A percentile compares a stretch with the other conserved stretches of the same genome.
These are phyloP conservation scores for Nephrocerus scutellatus DNA, from an alignment of 2,888 invertebrate species.

Conservation along the genomic window DNA sequence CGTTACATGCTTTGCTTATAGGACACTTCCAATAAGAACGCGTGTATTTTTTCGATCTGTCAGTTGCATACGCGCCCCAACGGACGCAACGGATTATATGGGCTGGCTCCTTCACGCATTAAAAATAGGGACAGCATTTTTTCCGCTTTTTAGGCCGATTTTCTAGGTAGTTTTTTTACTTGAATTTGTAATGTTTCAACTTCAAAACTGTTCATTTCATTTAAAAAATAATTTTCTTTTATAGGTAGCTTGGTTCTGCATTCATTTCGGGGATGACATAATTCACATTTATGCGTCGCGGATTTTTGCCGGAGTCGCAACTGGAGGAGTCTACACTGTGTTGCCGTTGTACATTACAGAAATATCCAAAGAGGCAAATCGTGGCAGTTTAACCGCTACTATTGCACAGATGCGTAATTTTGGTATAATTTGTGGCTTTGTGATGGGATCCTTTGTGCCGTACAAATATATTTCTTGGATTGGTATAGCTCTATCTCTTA, in stretches of 20 bases:
- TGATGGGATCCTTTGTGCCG: slow-evolving; percentile 28
- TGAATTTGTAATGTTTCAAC: no score
- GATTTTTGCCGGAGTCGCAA: slow-evolving; percentile 34
- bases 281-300: slow-evolving; percentile 39
- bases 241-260: slow-evolving; percentile 38
- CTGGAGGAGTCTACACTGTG: slow-evolving; percentile 34
- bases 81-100: no score
- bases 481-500: slow-evolving; percentile 31
- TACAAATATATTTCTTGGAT: slow-evolving; percentile 30
- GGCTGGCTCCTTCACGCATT: no score
- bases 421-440: slow-evolving; percentile 35
- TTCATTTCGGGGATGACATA: slow-evolving; percentile 38
- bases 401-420: slow-evolving; percentile 33
- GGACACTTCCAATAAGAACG: no score
- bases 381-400: slow-evolving; percentile 26
- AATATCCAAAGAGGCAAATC: slow-evolving; percentile 29
- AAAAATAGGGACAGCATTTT: no score
- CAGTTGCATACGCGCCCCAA: no score
- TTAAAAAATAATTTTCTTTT: no score
- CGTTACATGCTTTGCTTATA: no score
- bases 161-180: no score
- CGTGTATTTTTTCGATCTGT: no score
- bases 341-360: slow-evolving; percentile 40
- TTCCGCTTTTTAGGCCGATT: no score
- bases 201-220: no score